phyloP scores from a whole-genome alignment of 2,888 invertebrate species.

The Tipula helvola region DNA sequence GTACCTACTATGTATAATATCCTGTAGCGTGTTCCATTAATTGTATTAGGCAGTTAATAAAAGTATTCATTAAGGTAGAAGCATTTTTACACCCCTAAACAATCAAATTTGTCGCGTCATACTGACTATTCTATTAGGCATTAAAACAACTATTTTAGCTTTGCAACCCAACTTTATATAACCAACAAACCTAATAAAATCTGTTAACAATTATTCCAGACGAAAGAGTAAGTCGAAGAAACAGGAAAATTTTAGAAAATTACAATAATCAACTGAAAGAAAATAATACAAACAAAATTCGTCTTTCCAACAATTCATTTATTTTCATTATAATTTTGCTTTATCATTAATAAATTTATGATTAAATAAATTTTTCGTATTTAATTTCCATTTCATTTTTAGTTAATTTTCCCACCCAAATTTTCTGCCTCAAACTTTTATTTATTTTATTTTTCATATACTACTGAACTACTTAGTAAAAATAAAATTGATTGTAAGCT shows the following conservation, averaged over 20 bases:
- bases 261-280: too few species aligned
- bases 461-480: not conserved
- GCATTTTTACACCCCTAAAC: too few species aligned
- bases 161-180: too few species aligned
- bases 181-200: not conserved
- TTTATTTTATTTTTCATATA: not conserved
- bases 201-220: not conserved
- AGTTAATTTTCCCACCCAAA: not conserved
- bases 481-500: not conserved
- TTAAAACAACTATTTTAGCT: too few species aligned
- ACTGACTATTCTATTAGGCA: too few species aligned
- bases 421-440: not conserved
- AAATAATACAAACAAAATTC: too few species aligned
- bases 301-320: not conserved
- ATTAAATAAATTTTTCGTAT: not conserved
- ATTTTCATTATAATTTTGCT: not conserved
- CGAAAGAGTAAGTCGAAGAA: not conserved
- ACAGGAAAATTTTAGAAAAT: not conserved
- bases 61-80: too few species aligned
- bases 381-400: not conserved
- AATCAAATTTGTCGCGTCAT: too few species aligned
- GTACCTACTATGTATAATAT: too few species aligned
- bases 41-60: too few species aligned
- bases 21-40: too few species aligned
- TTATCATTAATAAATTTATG: not conserved